Percentiles rank a stretch among this genome's conserved stretches.
Conservation (phyloP, 2,797 vertebrate species). For the Hippopotamyrus pictus region DNA sequence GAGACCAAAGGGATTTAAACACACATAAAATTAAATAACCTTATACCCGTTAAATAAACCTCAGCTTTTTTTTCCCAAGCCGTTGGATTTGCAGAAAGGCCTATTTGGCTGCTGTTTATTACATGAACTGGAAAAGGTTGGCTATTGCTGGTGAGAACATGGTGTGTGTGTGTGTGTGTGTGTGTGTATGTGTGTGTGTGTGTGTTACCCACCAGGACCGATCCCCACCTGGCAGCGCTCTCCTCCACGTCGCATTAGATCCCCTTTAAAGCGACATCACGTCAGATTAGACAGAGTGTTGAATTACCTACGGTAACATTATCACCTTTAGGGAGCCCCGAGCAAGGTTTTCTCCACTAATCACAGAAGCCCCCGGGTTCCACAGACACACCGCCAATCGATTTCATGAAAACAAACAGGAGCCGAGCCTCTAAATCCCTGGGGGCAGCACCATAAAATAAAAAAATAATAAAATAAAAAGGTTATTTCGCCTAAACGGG, state of each 20-base stretch:
- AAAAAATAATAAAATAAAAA: constrained; percentile 9
- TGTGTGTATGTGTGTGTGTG: background rate
- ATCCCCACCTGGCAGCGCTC: background rate
- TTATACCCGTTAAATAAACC: constrained; percentile 4
- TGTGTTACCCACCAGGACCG: background rate
- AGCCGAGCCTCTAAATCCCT: background rate
- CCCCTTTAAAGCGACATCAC: background rate
- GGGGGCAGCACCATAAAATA: background rate
- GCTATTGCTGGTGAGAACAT: background rate
- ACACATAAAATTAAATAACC: background rate
- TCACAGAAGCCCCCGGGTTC: background rate
- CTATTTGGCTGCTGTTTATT: constrained; percentile 7
- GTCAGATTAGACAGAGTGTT: background rate
- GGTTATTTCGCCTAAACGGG: background rate
- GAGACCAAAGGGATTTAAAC: background rate
- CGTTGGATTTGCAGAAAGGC: background rate
- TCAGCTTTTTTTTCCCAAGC: background rate
- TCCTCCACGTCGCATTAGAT: background rate
- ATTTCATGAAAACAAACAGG: background rate
- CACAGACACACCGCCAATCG: background rate
- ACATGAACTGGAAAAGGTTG: background rate
- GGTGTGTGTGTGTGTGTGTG: background rate
- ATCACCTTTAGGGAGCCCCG: background rate
- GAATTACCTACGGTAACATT: background rate
- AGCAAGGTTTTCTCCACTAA: background rate